Evolutionary conservation across 2,797 vertebrate species (phyloP), one percentile per base, ranked within the genome.

Genomic region (Streptopelia turtur): DNA sequence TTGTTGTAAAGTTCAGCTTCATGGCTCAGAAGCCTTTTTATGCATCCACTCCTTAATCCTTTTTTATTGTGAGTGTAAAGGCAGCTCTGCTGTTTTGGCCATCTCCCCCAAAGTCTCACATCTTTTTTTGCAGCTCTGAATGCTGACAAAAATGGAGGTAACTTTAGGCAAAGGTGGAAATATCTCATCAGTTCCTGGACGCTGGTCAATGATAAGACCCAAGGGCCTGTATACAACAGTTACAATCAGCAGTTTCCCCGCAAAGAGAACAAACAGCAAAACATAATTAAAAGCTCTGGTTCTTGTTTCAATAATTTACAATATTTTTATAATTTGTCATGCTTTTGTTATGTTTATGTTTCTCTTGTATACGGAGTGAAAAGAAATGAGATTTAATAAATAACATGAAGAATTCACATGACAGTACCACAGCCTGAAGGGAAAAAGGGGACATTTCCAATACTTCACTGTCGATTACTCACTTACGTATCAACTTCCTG

Each of bases 391-490:
- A 61, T 85, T 79, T 64, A 80, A 77, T 72, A 47, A 87, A 87
- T 52, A 83, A 90, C 83, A 53, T 33, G 15, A 56, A 72, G 68
- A 90, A 79, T 77, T 85, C 33, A 59, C 28, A 49, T 27, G 60
- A 68, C 25, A 80, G 4, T 53, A 66, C 41, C 71, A 69, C 43
- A 89, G 50, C 60, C 70, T 63, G 45, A 86, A 59, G 90, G 30
- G 30, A 9, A 81, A 90, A 95, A 59, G 16, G 27, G 47, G 66
- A 69, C 28, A 85, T 71, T 85, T 68, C 37, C 78, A 74, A 65
- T 80, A 84, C 33, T 89, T 90, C 68, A 79, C 49, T 87, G 63
- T 80, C 87, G 95, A 53, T 63, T 88, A n/a, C 31, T 89, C 35
- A 74, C 71, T 72, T 75, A 53, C 55, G 18, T 76, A 83, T 72